Evolutionary conservation across 2,113 vertebrate genomes (phyloP).

Genomic region (Meleagris gallopavo): DNA sequence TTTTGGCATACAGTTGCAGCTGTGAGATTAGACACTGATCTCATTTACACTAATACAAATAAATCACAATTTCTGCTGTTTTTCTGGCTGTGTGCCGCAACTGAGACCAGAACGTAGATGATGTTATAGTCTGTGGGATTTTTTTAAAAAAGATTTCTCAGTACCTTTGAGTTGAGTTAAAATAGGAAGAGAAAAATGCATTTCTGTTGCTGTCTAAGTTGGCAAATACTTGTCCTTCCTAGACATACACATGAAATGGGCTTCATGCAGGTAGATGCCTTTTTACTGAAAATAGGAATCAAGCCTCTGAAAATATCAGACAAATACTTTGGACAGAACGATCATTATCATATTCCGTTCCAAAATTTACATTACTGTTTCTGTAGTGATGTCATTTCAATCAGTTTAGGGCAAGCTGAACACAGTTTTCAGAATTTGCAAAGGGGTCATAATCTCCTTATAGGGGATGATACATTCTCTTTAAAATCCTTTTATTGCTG

Average conservation of each 20-base stretch:
- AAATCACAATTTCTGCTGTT: not conserved
- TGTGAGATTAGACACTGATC: not conserved
- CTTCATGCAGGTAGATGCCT: not conserved
- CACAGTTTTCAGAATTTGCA: not conserved
- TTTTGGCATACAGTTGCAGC: not conserved
- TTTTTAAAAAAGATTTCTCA: not conserved
- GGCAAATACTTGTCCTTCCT: not conserved
- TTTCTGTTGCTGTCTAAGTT: not conserved
- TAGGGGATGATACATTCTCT: not conserved
- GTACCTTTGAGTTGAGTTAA: not conserved
- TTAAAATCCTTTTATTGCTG: not conserved
- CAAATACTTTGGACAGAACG: not conserved
- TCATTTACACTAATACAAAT: constrained; percentile 9
- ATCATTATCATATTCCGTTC: not conserved
- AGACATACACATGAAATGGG: not conserved
- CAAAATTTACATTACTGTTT: not conserved
- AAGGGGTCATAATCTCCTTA: not conserved
- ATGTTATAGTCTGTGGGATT: not conserved
- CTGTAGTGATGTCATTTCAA: not conserved
- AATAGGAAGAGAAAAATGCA: not conserved
- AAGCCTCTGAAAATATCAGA: not conserved
- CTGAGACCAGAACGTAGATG: not conserved
- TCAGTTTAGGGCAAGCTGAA: not conserved
- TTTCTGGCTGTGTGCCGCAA: not conserved
- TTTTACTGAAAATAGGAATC: not conserved